phyloP scores from a whole-genome alignment of 2,113 vertebrate species.

The Onychostruthus taczanowskii region DNA sequence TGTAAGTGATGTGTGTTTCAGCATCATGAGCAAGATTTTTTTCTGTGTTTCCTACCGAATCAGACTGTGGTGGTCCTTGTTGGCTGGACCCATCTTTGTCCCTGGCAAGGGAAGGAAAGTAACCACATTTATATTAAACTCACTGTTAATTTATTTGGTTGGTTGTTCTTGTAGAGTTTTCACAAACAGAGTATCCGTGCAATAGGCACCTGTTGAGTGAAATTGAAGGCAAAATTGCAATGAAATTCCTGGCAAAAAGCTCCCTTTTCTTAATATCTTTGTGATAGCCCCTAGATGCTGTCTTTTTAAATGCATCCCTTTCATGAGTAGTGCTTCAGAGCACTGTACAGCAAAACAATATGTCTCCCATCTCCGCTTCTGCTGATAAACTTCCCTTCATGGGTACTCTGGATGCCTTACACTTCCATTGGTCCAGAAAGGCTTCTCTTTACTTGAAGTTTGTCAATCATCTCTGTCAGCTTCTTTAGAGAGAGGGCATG shows the following conservation, averaged over 20 bases:
- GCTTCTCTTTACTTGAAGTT: background rate
- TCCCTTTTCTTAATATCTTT: background rate
- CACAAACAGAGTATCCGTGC: accelerated
- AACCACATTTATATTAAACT: background rate
- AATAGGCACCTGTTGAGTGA: background rate
- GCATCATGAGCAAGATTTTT: background rate
- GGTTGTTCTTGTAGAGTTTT: background rate
- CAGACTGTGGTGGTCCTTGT: background rate
- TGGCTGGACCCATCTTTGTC: background rate
- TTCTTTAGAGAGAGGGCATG: background rate
- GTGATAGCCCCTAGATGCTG: background rate
- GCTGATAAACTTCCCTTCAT: background rate
- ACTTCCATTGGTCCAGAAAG: background rate
- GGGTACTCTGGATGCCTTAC: background rate
- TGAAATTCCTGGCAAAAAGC: background rate
- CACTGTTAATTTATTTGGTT: background rate
- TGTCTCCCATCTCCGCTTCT: background rate
- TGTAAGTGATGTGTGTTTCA: background rate
- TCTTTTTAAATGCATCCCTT: background rate
- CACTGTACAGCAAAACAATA: background rate
- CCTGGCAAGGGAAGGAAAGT: background rate
- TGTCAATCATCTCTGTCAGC: background rate
- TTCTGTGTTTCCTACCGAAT: background rate
- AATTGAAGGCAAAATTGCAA: background rate
- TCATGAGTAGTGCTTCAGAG: background rate